Evolutionary conservation across 2,888 invertebrate genomes (phyloP).

Genomic region (Brenthis ino): DNA sequence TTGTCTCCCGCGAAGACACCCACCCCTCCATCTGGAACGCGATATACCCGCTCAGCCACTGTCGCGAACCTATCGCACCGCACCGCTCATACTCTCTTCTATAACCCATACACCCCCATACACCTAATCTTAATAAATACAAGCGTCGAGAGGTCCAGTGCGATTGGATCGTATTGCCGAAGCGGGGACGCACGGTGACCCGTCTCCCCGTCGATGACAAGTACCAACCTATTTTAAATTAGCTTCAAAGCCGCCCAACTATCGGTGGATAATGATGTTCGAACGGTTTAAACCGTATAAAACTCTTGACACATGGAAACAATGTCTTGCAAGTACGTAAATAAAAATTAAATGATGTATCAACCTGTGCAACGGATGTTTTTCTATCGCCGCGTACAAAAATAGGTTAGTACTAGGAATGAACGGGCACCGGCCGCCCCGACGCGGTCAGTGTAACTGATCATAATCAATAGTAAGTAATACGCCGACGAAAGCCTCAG

Average conservation of each 20-base stretch:
- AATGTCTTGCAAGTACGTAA: slow-evolving; percentile 36
- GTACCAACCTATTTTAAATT: slow-evolving; percentile 64
- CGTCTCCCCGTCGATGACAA: slow-evolving; percentile 61
- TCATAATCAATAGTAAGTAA: slow-evolving; percentile 57
- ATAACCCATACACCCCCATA: not conserved
- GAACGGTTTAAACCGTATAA: slow-evolving; percentile 15
- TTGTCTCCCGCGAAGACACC: slow-evolving; percentile 64
- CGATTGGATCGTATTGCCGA: slow-evolving; percentile 76
- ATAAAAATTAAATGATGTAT: slow-evolving; percentile 38
- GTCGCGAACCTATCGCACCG: slow-evolving; percentile 77
- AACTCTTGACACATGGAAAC: slow-evolving; percentile 26
- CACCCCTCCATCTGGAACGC: slow-evolving; percentile 78
- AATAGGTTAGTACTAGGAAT: slow-evolving; percentile 78
- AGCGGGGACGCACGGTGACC: slow-evolving; percentile 67
- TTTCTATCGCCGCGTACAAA: slow-evolving; percentile 53
- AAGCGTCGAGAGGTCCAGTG: slow-evolving; percentile 77
- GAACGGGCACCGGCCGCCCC: slow-evolving; percentile 72
- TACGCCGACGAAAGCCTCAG: slow-evolving; percentile 83
- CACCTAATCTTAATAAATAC: too few relatives aligned
- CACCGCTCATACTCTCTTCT: slow-evolving; percentile 53
- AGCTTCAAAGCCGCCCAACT: slow-evolving; percentile 32
- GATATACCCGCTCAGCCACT: slow-evolving; percentile 77
- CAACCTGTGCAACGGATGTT: slow-evolving; percentile 46
- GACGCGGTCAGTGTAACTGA: slow-evolving; percentile 73
- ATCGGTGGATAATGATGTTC: not conserved